Evolutionary conservation across 2,113 vertebrate genomes (phyloP), one percentile per base, ranked within the genome.

Genomic region (Orycteropus afer): DNA sequence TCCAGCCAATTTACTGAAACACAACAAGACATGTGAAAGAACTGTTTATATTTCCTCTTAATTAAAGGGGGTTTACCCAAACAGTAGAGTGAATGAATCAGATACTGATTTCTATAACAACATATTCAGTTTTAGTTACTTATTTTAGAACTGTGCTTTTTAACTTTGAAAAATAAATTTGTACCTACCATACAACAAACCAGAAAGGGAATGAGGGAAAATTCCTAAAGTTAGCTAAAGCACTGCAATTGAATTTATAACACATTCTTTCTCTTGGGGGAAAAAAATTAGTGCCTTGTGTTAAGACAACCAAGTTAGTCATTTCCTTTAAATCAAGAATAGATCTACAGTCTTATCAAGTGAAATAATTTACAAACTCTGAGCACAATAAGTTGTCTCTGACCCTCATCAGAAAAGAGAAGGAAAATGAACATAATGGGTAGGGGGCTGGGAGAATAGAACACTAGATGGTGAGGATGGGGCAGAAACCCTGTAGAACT

Each of bases 1-100:
- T 99, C 99, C 95, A 99, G 97, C 99, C 99, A 99, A 95, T 99
- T 99, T 89, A 99, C 99, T 99, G 98, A 6, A 97, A 98, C 18
- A 40, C 37, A 90, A 91, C 34, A 76, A 55, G 47, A 80, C 40
- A 76, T 4, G 55, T 40, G 14, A 73, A 40, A 86, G 63, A 88
- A 71, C 4, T 29, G 25, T 73, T 61, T 45, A 57, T 17, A 42
- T 42, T 27, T 29, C 67, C 55, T 96, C 29, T 85, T 27, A 34
- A 59, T 47, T 77, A 73, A 88, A 85, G 84, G 45, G 17, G 57
- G 37, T 45, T 77, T 57, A 49, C 17, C 82, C 47, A 15, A 78
- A 85, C 25, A 51, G 51, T 45, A 40, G 67, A 17, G 5, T 10
- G 37, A n/a, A 79, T 9, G 7, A n/a, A n/a, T n/a, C 7, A 85